Evolutionary conservation across 2,797 vertebrate genomes (phyloP).

Genomic region (Bovichtus diacanthus): DNA sequence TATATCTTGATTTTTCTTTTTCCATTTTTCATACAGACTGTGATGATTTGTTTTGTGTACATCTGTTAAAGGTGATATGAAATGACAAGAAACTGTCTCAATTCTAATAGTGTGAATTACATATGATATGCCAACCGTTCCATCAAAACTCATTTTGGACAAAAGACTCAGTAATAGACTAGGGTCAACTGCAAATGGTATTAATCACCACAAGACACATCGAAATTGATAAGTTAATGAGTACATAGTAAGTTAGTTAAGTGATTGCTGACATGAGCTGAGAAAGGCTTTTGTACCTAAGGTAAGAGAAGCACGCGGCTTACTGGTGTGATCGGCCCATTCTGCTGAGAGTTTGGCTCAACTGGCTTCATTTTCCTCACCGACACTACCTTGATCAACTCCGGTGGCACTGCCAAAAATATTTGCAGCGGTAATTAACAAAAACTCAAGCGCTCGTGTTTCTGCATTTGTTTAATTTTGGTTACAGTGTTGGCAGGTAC

Average conservation of each 20-base stretch:
- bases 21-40: neutral
- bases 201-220: neutral
- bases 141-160: neutral
- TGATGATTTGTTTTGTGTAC: neutral
- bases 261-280: neutral
- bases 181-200: slow-evolving; percentile 5
- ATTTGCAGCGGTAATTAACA: slow-evolving; percentile 62
- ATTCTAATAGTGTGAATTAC: neutral
- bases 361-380: slow-evolving; percentile 42
- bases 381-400: slow-evolving; percentile 52
- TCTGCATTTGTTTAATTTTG: slow-evolving; percentile 55
- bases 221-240: neutral
- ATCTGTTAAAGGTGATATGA: neutral
- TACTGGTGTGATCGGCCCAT: slow-evolving; percentile 13
- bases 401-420: slow-evolving; percentile 44
- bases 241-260: neutral
- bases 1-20: neutral
- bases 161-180: neutral
- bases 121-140: neutral
- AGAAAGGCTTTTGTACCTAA: neutral
- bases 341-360: slow-evolving; percentile 25
- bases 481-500: slow-evolving; percentile 32
- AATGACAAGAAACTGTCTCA: neutral
- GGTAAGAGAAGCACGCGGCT: neutral
- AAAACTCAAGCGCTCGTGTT: slow-evolving; percentile 47